Conservation (phyloP, 2,113 vertebrate genomes). For the Leptobrachium ailaonicum region DNA sequence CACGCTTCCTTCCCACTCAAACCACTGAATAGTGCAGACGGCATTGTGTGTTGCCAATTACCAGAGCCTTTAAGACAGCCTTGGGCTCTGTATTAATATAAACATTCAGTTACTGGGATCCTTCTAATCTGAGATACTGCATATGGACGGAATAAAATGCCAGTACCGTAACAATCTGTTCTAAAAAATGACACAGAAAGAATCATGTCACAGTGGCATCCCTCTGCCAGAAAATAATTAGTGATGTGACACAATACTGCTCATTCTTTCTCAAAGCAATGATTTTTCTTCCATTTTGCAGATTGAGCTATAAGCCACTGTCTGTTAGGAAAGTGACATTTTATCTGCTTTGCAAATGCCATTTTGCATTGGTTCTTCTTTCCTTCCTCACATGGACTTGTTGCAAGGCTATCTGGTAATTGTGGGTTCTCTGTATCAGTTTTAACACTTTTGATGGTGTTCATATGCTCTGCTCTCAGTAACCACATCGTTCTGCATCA, state of each 20-base stretch:
- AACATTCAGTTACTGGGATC: slow-evolving; percentile 38
- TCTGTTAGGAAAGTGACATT: neutral
- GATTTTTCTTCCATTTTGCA: slow-evolving; percentile 4
- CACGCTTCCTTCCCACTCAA: slow-evolving; percentile 43
- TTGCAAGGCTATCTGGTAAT: neutral
- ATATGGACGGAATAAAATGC: slow-evolving; percentile 46
- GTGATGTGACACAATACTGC: slow-evolving; percentile 12
- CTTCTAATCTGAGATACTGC: slow-evolving; percentile 39
- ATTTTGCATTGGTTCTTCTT: neutral
- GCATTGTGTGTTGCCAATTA: slow-evolving; percentile 47
- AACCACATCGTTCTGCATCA: too few species aligned
- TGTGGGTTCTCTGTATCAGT: too few species aligned
- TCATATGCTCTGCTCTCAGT: too few species aligned
- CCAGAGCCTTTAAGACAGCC: slow-evolving; percentile 36
- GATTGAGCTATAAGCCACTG: neutral
- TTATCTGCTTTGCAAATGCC: neutral
- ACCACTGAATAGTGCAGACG: slow-evolving; percentile 14
- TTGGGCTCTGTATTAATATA: slow-evolving; percentile 39
- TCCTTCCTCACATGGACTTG: neutral
- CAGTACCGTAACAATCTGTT: slow-evolving; percentile 39
- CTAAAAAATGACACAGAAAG: slow-evolving; percentile 15
- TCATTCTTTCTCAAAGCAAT: slow-evolving; percentile 14
- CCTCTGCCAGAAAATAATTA: slow-evolving; percentile 37
- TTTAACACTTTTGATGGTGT: too few species aligned
- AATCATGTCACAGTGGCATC: slow-evolving; percentile 22